Evolutionary conservation across 2,888 invertebrate species (phyloP).

Genomic region (Watsonalla binaria): DNA sequence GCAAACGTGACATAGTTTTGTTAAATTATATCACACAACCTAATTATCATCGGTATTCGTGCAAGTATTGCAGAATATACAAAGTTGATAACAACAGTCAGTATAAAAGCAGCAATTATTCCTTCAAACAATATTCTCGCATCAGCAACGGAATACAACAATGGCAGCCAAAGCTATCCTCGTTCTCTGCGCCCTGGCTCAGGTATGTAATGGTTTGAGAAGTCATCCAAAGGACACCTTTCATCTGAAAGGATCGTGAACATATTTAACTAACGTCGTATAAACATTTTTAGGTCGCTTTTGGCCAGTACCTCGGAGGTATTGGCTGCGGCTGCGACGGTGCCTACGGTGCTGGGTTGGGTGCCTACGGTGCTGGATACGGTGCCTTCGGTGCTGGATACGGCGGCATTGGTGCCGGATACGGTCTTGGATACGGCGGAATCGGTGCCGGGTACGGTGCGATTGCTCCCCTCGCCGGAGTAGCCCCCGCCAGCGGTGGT

Average conservation of each 20-base stretch:
- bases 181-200: constrained; percentile 6
- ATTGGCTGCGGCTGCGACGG: background rate
- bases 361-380: too few relatives aligned
- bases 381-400: background rate
- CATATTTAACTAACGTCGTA: too few relatives aligned
- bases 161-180: constrained; percentile 3
- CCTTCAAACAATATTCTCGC: background rate
- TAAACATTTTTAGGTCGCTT: background rate
- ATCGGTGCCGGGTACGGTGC: constrained; percentile 4
- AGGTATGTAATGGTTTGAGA: constrained; percentile 3
- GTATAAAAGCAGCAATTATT: too few relatives aligned
- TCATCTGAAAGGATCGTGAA: too few relatives aligned
- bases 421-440: background rate
- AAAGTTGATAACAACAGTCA: too few relatives aligned
- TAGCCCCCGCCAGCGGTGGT: constrained; percentile 13
- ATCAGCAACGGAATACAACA: background rate
- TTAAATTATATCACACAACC: too few relatives aligned
- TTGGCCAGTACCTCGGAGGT: constrained; percentile 2
- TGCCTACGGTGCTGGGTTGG: too few relatives aligned
- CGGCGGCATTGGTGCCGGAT: background rate
- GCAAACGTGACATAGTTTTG: too few relatives aligned
- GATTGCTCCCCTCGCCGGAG: constrained; percentile 1
- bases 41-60: too few relatives aligned
- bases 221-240: background rate
- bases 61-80: too few relatives aligned